Base-by-base conservation (phyloP, 2,888 invertebrate species). In the Galeruca laticollis region DNA sequence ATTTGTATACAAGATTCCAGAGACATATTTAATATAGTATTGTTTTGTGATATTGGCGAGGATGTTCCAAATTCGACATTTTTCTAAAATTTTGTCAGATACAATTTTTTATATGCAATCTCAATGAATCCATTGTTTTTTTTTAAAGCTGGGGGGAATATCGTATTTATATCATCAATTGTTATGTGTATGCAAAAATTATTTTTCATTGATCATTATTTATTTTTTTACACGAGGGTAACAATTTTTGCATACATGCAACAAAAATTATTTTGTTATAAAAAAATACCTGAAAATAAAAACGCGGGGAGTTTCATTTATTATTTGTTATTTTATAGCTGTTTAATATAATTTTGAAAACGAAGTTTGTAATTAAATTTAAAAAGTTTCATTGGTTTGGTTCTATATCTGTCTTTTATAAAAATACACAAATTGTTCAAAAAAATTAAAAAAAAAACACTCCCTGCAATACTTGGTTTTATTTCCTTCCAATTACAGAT, bases 241-340 rank as follows among this genome's bases (percentile, higher is more conserved):
- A 80, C 81, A 80, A 76, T 82, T 81, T 81, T 81, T 73, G 74
- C 77, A 78, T 76, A 76, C 74, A 72, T 72, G 57, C 73, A 74
- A 78, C 77, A 80, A 73, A 70, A 74, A 71, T 72, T 81, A 82
- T 82, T 81, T 82, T 82, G 81, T 81, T 81, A 80, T 78, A 80
- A 78, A n/a, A n/a, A 80, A 81, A 82, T 79, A 70, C 72, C 60
- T 66, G 66, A 64, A 73, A 73, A 47, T 18, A 76, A 78, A 80
- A 78, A 70, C 43, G 79, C 76, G 79, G 74, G 77, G 79, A 70
- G 78, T 60, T 65, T 21, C 20, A n/a, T 52, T 64, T 57, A 43
- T 47, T 35, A 13, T 18, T 40, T 59, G 49, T 64, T 64, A 54
- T 64, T 18, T 54, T 57, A 57, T 64, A 56, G 57, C 57, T 40